Evolutionary conservation across 2,888 invertebrate genomes (phyloP).

Genomic region (Agrypnus murinus): DNA sequence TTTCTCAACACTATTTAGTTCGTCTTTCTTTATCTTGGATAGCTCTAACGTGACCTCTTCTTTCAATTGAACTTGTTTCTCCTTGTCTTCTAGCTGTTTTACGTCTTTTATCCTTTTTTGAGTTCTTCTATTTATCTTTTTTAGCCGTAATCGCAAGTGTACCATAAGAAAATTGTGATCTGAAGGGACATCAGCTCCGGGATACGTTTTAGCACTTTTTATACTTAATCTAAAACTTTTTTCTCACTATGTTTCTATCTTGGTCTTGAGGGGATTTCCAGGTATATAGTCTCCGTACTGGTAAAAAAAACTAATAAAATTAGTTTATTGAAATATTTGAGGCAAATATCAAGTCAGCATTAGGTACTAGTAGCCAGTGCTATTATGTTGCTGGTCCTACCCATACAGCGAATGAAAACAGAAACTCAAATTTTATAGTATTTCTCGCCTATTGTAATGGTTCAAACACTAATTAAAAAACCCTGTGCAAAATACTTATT

Average conservation of each 20-base stretch:
- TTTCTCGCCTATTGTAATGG: too few relatives aligned
- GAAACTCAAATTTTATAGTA: too few relatives aligned
- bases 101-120: neutral
- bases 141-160: slow-evolving; percentile 15
- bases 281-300: slow-evolving; percentile 13
- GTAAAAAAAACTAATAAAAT: too few relatives aligned
- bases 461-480: too few relatives aligned
- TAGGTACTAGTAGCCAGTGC: too few relatives aligned
- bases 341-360: too few relatives aligned
- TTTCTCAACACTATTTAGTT: neutral
- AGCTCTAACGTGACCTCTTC: neutral
- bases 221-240: slow-evolving; percentile 1
- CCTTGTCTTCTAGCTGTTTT: neutral
- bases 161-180: slow-evolving; percentile 23
- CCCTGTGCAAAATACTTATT: too few relatives aligned
- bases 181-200: slow-evolving; percentile 17
- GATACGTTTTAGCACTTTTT: slow-evolving; percentile 15
- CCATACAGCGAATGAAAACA: too few relatives aligned
- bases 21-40: slow-evolving; percentile 10
- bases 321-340: too few relatives aligned
- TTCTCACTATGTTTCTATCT: neutral
- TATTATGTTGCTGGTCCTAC: too few relatives aligned
- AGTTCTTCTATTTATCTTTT: neutral
- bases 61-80: slow-evolving; percentile 7
- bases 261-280: slow-evolving; percentile 15